These are phyloP conservation scores for Zygogramma bicolorata DNA, from an alignment of 2,888 invertebrate species.

Conservation along the genomic window DNA sequence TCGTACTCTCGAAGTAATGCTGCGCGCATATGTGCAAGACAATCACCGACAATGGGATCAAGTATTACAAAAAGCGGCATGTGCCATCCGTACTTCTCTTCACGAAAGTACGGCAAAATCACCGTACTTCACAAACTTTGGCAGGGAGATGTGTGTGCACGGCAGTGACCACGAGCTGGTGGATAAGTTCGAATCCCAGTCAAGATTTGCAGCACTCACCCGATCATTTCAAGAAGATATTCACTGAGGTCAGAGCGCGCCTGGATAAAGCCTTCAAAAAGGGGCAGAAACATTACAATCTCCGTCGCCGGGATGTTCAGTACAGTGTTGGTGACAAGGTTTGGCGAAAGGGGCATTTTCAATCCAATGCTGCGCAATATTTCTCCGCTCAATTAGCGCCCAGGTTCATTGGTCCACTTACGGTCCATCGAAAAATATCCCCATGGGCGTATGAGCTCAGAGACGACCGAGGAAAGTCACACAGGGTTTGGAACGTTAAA, in stretches of 20 bases:
- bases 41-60: slow-evolving; percentile 49
- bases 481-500: not conserved
- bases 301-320: not conserved
- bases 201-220: not conserved
- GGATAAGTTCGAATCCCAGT: not conserved
- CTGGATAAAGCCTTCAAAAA: not conserved
- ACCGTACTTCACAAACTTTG: slow-evolving; percentile 30
- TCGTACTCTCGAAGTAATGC: slow-evolving; percentile 54
- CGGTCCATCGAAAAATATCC: not conserved
- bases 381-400: not conserved
- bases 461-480: not conserved
- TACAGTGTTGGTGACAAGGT: not conserved
- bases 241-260: not conserved
- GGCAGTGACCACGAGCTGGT: not conserved
- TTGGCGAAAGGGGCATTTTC: not conserved
- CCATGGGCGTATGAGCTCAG: not conserved
- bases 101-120: slow-evolving; percentile 41
- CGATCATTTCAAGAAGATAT: not conserved
- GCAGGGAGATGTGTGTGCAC: not conserved
- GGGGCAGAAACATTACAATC: not conserved
- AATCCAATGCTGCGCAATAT: not conserved
- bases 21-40: slow-evolving; percentile 46
- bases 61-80: slow-evolving; percentile 34
- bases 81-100: slow-evolving; percentile 40
- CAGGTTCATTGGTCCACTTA: not conserved